phyloP scores from a whole-genome alignment of 2,888 invertebrate species.

The Sycophila texana region DNA sequence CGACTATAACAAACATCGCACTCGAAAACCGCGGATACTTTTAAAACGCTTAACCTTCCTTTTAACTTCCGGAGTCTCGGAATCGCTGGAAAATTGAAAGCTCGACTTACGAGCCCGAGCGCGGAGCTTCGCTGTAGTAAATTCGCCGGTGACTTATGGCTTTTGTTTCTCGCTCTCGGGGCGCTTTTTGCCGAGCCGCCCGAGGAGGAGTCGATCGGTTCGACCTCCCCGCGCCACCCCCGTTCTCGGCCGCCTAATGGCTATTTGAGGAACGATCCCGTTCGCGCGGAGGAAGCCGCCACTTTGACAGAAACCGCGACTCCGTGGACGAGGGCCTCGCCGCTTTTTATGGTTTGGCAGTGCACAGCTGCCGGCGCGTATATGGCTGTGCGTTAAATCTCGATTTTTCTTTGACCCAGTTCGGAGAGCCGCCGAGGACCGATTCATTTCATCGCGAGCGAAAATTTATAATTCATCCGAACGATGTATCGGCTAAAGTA shows the following conservation, averaged over 20 bases:
- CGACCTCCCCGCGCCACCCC: not conserved
- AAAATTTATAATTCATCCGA: conserved; percentile 54
- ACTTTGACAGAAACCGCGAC: too few species aligned
- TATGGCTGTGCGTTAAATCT: conserved; percentile 46
- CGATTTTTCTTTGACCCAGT: conserved; percentile 55
- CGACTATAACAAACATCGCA: too few species aligned
- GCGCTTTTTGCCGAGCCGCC: not conserved
- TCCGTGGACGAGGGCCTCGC: not conserved
- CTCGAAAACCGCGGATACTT: too few species aligned
- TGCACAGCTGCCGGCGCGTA: not conserved
- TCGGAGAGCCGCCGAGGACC: conserved; percentile 14
- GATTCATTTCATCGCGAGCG: conserved; percentile 42
- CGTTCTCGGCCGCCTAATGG: conserved; percentile 17
- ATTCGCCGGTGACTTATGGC: not conserved
- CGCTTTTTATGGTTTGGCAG: conserved; percentile 36
- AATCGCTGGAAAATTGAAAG: not conserved
- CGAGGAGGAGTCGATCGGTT: not conserved
- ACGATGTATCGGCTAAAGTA: conserved; percentile 30
- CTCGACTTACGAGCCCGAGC: not conserved
- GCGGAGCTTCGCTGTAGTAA: not conserved
- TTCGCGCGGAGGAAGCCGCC: too few species aligned
- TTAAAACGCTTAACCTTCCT: not conserved
- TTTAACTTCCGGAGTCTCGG: conserved; percentile 6
- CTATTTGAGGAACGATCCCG: conserved; percentile 7
- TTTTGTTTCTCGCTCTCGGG: conserved; percentile 31